Evolutionary conservation across 2,113 vertebrate species (phyloP).

Genomic region (Thomomys bottae): DNA sequence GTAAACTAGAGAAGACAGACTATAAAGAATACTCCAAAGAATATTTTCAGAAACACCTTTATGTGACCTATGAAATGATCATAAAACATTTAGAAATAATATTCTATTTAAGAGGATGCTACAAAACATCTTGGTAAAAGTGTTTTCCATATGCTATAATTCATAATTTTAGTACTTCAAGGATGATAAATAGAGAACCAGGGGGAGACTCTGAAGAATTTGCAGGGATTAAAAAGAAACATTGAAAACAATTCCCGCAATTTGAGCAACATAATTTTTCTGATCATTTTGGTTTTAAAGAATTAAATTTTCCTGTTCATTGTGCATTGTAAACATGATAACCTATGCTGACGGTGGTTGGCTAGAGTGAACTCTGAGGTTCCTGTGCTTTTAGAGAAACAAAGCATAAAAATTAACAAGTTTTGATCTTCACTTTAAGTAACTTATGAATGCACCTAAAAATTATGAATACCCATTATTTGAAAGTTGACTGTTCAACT

Average conservation of each 20-base stretch:
- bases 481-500: slow-evolving; percentile 42
- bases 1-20: slow-evolving; percentile 10
- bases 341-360: neutral
- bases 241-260: slow-evolving; percentile 19
- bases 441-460: neutral
- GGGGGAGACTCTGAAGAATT: neutral
- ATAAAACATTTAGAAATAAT: neutral
- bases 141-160: neutral
- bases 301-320: slow-evolving; percentile 32
- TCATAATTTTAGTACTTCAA: slow-evolving; percentile 20
- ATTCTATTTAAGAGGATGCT: neutral
- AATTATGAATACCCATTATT: neutral
- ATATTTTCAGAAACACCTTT: slow-evolving; percentile 16
- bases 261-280: slow-evolving; percentile 48
- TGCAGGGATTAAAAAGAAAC: neutral
- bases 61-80: slow-evolving; percentile 19
- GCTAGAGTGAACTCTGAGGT: neutral
- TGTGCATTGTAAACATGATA: slow-evolving; percentile 51
- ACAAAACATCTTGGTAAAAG: accelerated
- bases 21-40: slow-evolving; percentile 38
- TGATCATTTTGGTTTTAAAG: slow-evolving; percentile 63
- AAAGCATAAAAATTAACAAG: slow-evolving; percentile 26
- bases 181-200: neutral
- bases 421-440: neutral
- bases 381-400: slow-evolving; percentile 43